Evolutionary conservation across 2,888 invertebrate genomes (phyloP), one percentile per base, ranked within the genome.

Genomic region (Metalampra italica): DNA sequence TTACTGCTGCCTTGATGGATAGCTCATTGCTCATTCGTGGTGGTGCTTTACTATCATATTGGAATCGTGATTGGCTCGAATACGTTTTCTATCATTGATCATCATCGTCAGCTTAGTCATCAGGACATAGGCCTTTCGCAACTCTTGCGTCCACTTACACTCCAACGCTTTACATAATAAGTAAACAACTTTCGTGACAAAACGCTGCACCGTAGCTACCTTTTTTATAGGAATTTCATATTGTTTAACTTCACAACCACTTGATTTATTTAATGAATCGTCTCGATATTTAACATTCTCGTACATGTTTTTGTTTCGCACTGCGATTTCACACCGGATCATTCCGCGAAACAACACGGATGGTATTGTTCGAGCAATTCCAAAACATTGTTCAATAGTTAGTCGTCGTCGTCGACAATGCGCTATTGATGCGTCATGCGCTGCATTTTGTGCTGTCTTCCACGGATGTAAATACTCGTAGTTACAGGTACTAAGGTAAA

Each of bases 281-380:
- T 22, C 22, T 22, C 22, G 22, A 22, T 22, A 22, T 22, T 22
- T 5, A 22, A 22, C 22, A 22, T 22, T 22, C 5, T 34, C 9
- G 34, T 11, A 34, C 11, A 34, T 11, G 9, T 11, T 34, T 34
- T 34, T 34, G 11, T 34, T 34, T 7, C 11, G 34, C 22, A 22
- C 34, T 7, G 9, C 7, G 34, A 34, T 34, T 34, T 34, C 34
- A 4, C 37, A n/a, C 8, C 37, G 9, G 32, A 9, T 32, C 37
- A 37, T 37, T 37, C n/a, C 37, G 7, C 37, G 37, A 37, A 37
- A 4, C 12, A 15, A 38, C 38, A 40, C 40, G 14, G 40, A 15
- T 7, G 36, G 50, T 43, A 59, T 56, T 57, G 56, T 56, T 51
- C 49, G 42, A 44, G 46, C 29, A 22, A 40, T 40, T 46, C 36